A percentile compares a stretch with the other conserved stretches of the same genome.
These are phyloP conservation scores for Promerops cafer DNA, from an alignment of 2,113 vertebrate genomes.

Conservation along the genomic window DNA sequence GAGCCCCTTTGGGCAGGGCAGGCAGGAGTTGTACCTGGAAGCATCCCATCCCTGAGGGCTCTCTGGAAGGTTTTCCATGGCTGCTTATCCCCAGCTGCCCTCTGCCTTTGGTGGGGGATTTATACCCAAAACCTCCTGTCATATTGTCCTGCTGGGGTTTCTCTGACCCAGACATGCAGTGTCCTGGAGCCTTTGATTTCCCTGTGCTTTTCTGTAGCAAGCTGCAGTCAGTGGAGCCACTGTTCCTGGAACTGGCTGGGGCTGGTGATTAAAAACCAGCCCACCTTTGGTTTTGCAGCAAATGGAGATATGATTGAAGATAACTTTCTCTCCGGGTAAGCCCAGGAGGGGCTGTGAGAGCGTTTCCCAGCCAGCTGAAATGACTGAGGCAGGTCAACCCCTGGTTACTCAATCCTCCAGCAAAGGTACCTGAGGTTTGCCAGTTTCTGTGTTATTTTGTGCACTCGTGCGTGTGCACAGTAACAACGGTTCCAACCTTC, in stretches of 20 bases:
- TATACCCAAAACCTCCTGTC: background rate
- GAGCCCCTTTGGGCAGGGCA: background rate
- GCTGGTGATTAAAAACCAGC: background rate
- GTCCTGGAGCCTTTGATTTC: background rate
- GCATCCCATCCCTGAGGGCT: background rate
- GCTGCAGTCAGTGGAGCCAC: background rate
- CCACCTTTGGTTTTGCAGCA: background rate
- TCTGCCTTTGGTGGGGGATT: background rate
- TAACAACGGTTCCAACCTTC: background rate
- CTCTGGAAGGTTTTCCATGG: background rate
- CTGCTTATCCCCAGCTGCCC: background rate
- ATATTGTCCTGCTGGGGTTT: rapidly evolving
- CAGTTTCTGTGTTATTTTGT: background rate
- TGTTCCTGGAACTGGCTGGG: background rate
- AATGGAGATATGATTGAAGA: background rate
- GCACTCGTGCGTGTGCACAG: rapidly evolving
- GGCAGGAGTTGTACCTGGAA: background rate
- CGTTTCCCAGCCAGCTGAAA: rapidly evolving
- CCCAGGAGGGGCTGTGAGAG: background rate
- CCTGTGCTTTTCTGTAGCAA: background rate
- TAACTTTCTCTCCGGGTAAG: background rate
- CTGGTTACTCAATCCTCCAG: background rate
- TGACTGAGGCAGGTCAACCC: background rate
- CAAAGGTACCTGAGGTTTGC: background rate
- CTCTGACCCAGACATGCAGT: rapidly evolving